A percentile compares a stretch with the other conserved stretches of the same genome.
Evolutionary conservation across 1,140 invertebrate genomes (phyloP).

Genomic region (Drosophila nigrodunni): DNA sequence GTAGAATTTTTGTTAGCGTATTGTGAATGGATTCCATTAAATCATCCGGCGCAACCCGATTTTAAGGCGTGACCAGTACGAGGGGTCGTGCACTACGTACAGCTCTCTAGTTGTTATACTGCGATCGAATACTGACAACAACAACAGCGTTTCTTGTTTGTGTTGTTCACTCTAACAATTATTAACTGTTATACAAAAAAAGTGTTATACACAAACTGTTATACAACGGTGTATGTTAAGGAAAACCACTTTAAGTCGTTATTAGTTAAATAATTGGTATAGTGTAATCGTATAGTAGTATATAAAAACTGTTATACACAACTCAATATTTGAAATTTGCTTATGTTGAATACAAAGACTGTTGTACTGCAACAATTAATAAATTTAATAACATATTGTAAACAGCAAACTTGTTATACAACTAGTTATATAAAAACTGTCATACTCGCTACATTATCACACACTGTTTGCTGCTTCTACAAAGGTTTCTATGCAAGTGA

Average conservation of each 20-base stretch:
- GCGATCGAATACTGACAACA: constrained; percentile 7
- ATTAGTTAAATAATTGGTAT: background rate
- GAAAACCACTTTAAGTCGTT: background rate
- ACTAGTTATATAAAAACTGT: background rate
- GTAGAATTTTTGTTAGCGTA: constrained; percentile 60
- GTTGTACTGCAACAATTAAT: no score
- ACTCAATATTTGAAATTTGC: no score
- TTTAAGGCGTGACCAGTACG: background rate
- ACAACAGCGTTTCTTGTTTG: background rate
- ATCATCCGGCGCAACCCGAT: background rate
- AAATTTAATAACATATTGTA: constrained; percentile 5
- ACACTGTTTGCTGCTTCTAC: no score
- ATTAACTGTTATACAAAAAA: constrained; percentile 7
- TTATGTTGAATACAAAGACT: no score
- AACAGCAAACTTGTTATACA: background rate
- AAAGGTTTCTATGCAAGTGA: no score
- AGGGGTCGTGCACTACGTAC: background rate
- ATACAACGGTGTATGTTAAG: background rate
- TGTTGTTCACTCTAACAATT: background rate
- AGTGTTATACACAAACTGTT: constrained; percentile 21
- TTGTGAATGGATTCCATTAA: constrained; percentile 29
- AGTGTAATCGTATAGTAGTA: background rate
- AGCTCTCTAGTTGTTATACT: constrained; percentile 36
- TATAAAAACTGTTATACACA: constrained; percentile 5
- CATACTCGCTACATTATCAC: background rate